Evolutionary conservation across 1,140 invertebrate genomes (phyloP).

Genomic region (Hylyphantes graminicola): DNA sequence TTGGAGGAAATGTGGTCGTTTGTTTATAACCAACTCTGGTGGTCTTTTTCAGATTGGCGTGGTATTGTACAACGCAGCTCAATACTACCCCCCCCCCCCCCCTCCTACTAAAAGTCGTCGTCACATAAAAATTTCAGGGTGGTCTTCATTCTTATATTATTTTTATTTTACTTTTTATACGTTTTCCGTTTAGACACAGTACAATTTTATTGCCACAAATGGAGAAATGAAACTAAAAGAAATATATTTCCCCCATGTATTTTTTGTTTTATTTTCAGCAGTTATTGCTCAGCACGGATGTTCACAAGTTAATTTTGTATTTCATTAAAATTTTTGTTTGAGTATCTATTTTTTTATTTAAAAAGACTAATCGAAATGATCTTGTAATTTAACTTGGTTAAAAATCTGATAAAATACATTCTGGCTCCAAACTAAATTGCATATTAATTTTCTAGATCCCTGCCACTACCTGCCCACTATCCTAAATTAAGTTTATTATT

Average conservation of each 20-base stretch:
- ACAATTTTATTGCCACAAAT: slow-evolving; percentile 24
- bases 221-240: neutral
- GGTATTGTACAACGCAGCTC: neutral
- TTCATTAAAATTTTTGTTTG: too few relatives aligned
- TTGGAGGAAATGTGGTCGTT: neutral
- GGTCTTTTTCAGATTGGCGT: neutral
- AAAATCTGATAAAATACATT: too few relatives aligned
- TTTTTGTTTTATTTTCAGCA: neutral
- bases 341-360: too few relatives aligned
- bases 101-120: slow-evolving; percentile 1
- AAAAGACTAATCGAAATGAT: too few relatives aligned
- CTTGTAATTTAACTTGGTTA: too few relatives aligned
- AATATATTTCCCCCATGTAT: neutral
- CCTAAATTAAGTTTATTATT: too few relatives aligned
- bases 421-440: too few relatives aligned
- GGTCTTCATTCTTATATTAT: neutral
- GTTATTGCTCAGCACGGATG: neutral
- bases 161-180: neutral
- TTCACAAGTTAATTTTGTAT: too few relatives aligned
- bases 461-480: too few relatives aligned
- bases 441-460: too few relatives aligned
- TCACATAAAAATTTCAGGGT: slow-evolving; percentile 9
- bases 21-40: slow-evolving; percentile 8
- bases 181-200: neutral
- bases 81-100: neutral